Base-by-base conservation (phyloP, 2,797 vertebrate species). In the Knipowitschia caucasica region DNA sequence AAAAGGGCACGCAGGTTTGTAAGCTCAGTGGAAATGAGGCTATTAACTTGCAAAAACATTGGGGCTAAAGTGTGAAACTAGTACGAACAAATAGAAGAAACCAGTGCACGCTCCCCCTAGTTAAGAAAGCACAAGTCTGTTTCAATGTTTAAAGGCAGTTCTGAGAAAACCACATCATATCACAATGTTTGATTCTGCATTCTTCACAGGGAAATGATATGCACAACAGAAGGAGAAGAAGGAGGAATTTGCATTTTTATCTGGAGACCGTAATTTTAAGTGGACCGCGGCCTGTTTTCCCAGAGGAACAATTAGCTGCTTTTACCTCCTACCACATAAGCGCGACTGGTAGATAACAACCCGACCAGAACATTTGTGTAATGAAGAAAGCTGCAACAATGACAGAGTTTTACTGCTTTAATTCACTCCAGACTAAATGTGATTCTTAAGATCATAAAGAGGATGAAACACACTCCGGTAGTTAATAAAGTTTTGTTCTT, bases 301-400 rank as follows among this genome's bases (percentile, higher is more conserved):
- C 82, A 4, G 3, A 88, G 87, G 89, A 89, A 90, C 83, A 90
- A 90, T 90, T 90, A 90, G 87, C 84, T 71, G 76, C 83, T 88
- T 89, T 91, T 87, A 90, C 83, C 88, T 90, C 77, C 81, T 82
- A 86, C 83, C 78, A 82, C 83, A 85, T 75, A 81, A 83, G 75
- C 76, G 70, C 67, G 69, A 72, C 77, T 82, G 81, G 78, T 79
- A 83, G 81, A 72, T 72, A 43, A 65, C 40, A 64, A 63, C 64
- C 52, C 69, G 36, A 65, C 42, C 47, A 53, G 54, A 59, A 71
- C 9, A 17, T 12, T 17, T 26, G 35, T 44, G 39, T 59, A 61
- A 66, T 52, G 43, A 60, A 50, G 34, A 55, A 70, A 50, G 31
- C 31, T 18, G 29, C 11, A 43, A 62, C 35, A 56, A 18, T 12